These are phyloP conservation scores for Arvicanthis niloticus DNA, from an alignment of 2,113 vertebrate species.

Conservation along the genomic window DNA sequence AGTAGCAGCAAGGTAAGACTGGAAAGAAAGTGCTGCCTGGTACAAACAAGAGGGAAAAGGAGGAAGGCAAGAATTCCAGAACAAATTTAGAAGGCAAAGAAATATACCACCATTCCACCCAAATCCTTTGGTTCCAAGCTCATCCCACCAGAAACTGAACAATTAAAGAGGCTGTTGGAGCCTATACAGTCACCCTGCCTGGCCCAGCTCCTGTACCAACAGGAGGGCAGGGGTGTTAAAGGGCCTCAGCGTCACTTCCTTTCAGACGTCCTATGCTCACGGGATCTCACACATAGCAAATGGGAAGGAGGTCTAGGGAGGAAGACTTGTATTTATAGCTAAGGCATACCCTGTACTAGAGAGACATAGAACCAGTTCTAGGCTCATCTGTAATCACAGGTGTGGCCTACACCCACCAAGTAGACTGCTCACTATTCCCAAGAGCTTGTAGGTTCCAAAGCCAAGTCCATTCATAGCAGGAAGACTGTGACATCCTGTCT, in stretches of 20 bases:
- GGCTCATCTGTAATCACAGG: neutral
- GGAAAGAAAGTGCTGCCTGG: fast-evolving
- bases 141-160: neutral
- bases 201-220: slow-evolving; percentile 47
- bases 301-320: neutral
- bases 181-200: slow-evolving; percentile 73
- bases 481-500: neutral
- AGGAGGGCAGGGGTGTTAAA: slow-evolving; percentile 55
- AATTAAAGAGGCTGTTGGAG: slow-evolving; percentile 28
- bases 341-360: neutral
- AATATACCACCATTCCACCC: slow-evolving; percentile 52
- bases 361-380: neutral
- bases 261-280: neutral
- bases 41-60: neutral
- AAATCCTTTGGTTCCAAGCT: slow-evolving; percentile 19
- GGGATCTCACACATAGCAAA: neutral
- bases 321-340: neutral
- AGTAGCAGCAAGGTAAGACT: neutral
- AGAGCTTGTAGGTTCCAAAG: neutral
- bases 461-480: neutral
- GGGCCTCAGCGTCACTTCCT: neutral
- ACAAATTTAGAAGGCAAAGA: slow-evolving; percentile 74
- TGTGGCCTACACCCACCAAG: neutral
- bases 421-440: neutral
- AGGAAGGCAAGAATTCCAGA: slow-evolving; percentile 35